phyloP scores from a whole-genome alignment of 2,888 invertebrate genomes.

The Herminia tarsipennalis region DNA sequence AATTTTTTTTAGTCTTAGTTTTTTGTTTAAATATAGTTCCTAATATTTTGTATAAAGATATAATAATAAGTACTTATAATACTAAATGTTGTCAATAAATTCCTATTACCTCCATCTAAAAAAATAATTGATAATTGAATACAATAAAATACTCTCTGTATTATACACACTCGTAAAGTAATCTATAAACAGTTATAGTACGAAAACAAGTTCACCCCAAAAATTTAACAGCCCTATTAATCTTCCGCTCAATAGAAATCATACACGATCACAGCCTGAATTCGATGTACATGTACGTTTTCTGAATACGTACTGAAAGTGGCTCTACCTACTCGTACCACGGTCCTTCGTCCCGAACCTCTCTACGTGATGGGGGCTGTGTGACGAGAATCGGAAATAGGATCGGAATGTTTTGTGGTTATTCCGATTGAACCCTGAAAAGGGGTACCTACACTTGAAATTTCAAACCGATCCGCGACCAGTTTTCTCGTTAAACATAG shows the following conservation, averaged over 20 bases:
- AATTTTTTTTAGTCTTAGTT: too few species aligned
- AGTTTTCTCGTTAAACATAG: conserved; percentile 68
- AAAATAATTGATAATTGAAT: too few species aligned
- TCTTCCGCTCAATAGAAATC: conserved; percentile 34
- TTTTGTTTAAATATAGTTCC: too few species aligned
- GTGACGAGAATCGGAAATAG: conserved; percentile 80
- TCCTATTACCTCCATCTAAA: too few species aligned
- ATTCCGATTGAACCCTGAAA: conserved; percentile 76
- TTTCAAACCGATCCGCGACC: conserved; percentile 63
- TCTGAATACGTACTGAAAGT: conserved; percentile 60
- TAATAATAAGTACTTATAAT: too few species aligned
- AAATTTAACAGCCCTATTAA: conserved; percentile 20
- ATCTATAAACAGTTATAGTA: too few species aligned
- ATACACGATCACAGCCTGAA: conserved; percentile 34
- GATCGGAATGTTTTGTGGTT: conserved; percentile 79
- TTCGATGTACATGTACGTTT: conserved; percentile 38
- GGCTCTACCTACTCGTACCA: conserved; percentile 58
- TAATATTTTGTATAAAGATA: too few species aligned
- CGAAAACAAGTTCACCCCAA: too few species aligned
- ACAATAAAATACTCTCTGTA: too few species aligned
- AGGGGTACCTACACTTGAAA: conserved; percentile 70
- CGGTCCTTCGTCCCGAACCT: conserved; percentile 46
- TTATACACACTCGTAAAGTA: too few species aligned
- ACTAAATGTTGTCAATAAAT: too few species aligned
- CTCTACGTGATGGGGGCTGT: conserved; percentile 69